These are phyloP conservation scores for Oreochromis spilurus DNA, from an alignment of 2,113 vertebrate species.

Conservation along the genomic window DNA sequence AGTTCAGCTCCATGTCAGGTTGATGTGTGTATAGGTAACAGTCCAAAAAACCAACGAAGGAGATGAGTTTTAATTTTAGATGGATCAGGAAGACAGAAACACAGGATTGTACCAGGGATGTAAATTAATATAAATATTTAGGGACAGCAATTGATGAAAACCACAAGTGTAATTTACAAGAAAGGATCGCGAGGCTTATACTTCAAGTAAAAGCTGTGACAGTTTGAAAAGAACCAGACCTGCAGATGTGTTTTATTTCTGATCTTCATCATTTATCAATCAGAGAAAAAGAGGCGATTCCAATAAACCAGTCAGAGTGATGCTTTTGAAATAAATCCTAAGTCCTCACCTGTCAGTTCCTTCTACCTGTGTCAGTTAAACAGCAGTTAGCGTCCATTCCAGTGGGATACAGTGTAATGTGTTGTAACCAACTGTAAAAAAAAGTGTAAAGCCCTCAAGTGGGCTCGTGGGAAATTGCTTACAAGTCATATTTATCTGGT, in stretches of 20 bases:
- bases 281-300: neutral
- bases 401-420: too few relatives aligned
- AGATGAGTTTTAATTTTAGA: neutral
- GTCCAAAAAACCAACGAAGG: neutral
- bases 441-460: neutral
- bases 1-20: neutral
- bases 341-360: neutral
- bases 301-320: neutral
- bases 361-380: neutral
- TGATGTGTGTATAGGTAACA: neutral
- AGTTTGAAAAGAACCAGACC: neutral
- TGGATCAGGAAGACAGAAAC: neutral
- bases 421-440: neutral
- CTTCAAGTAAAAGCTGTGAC: neutral
- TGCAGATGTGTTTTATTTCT: neutral
- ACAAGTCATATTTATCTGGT: too few relatives aligned
- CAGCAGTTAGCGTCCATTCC: neutral
- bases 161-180: neutral
- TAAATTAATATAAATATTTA: neutral
- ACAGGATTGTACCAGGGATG: neutral
- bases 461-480: neutral
- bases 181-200: neutral
- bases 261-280: neutral
- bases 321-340: neutral
- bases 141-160: neutral